Base-by-base conservation (phyloP, 2,888 invertebrate genomes). In the Chymomyza procnemis region DNA sequence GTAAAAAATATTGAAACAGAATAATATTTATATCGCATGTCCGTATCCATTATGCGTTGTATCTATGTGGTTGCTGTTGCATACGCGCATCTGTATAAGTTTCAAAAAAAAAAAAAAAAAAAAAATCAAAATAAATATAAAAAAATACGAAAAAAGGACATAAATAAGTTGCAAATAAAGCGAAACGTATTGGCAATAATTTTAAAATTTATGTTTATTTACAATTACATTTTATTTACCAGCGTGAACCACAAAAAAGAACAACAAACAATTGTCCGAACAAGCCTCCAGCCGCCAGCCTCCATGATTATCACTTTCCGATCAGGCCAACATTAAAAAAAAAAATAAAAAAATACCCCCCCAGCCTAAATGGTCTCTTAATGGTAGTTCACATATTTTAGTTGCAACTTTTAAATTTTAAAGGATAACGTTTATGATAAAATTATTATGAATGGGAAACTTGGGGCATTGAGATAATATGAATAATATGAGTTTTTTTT, bases 131-230 rank as follows among this genome's bases (percentile, higher is more conserved):
- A 19, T 47, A 50, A 60, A 18, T 3, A 16, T 12, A 12, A 47
- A 30, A 18, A 30, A 6, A 50, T 62, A 57, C 64, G 69, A 66
- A 52, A 52, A 52, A 19, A n/a, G 61, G 68, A 56, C 56, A 77
- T 70, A 77, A 79, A 81, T 79, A 80, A 76, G 78, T 74, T 82
- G 75, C 76, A 74, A 74, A 74, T 74, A 78, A 68, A 70, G 71
- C 67, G 61, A 47, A 63, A 34, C 62, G 69, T 61, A 70, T 69
- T 69, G 79, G 79, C 65, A 80, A 86, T 85, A 84, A 79, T 84
- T 76, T 88, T 78, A 70, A 80, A 87, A 86, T 82, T 78, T 78
- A 79, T 87, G 79, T 87, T 87, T 86, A 85, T 86, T 85, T 85
- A 83, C 88, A 85, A 84, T 87, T 84, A 85, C 79, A 83, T 77